phyloP scores from a whole-genome alignment of 2,113 vertebrate genomes.

The Onychostoma macrolepis region DNA sequence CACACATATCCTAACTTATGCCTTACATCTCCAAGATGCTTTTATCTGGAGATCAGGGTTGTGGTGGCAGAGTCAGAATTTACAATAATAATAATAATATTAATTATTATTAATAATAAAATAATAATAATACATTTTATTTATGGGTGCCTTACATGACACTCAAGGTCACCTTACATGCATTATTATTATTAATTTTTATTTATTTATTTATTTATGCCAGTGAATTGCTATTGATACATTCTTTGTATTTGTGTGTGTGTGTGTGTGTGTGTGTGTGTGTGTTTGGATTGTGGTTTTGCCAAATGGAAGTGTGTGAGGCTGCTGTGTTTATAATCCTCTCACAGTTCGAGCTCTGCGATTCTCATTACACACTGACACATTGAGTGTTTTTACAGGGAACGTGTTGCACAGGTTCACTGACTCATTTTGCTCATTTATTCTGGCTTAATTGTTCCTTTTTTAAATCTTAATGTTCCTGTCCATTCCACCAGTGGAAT shows the following conservation, averaged over 20 bases:
- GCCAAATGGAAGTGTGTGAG: background rate
- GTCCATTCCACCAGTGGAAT: background rate
- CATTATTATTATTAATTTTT: no score
- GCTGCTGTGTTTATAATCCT: background rate
- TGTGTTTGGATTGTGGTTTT: background rate
- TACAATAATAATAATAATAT: no score
- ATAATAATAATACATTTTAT: no score
- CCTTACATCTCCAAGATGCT: background rate
- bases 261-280: background rate
- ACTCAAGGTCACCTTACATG: no score
- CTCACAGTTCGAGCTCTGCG: background rate
- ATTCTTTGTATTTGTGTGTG: no score
- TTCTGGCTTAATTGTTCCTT: background rate
- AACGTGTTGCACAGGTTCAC: background rate
- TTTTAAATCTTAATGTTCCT: background rate
- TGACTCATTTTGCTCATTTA: background rate
- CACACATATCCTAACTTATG: background rate
- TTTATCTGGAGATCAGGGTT: background rate
- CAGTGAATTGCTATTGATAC: fast-evolving
- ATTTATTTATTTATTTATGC: no score
- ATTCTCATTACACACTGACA: conserved; percentile 1
- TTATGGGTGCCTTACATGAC: no score
- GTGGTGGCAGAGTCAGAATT: no score
- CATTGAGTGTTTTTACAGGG: background rate
- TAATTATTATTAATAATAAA: no score